Evolutionary conservation across 2,797 vertebrate genomes (phyloP).

Genomic region (Xyrichtys novacula): DNA sequence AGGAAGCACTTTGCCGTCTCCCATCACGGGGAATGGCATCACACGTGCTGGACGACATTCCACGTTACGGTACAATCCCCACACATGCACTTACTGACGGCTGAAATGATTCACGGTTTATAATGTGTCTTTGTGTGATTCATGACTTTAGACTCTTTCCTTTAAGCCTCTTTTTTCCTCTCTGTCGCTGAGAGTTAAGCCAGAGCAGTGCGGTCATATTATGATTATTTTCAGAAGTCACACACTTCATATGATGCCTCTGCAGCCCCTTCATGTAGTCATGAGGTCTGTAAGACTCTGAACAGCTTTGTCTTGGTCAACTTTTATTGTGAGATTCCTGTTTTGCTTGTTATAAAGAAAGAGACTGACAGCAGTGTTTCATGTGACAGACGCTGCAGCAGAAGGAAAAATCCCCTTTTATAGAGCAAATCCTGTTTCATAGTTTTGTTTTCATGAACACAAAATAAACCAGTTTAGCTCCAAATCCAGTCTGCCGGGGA

Average conservation of each 20-base stretch:
- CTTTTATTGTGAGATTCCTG: conserved; percentile 8
- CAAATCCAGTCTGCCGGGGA: conserved; percentile 28
- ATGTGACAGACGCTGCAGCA: conserved; percentile 11
- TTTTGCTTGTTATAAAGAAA: conserved; percentile 26
- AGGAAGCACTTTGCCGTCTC: conserved; percentile 89
- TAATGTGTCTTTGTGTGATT: not conserved
- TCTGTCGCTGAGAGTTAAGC: not conserved
- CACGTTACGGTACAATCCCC: conserved; percentile 80
- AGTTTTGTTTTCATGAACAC: conserved; percentile 28
- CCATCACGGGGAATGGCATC: conserved; percentile 87
- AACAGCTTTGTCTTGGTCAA: conserved; percentile 69
- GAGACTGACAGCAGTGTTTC: conserved; percentile 33
- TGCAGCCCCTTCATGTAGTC: conserved; percentile 66
- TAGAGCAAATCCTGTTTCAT: conserved; percentile 4
- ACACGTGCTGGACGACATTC: conserved; percentile 91
- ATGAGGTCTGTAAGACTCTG: conserved; percentile 77
- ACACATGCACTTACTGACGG: conserved; percentile 1
- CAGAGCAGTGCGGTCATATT: conserved; percentile 3
- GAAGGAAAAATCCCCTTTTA: not conserved
- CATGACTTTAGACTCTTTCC: conserved; percentile 1
- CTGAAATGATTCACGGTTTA: not conserved
- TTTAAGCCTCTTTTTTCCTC: not conserved
- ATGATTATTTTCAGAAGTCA: conserved; percentile 69
- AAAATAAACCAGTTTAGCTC: conserved; percentile 25
- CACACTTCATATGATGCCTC: conserved; percentile 72